phyloP scores from a whole-genome alignment of 1,140 invertebrate genomes.

The Eupeodes corollae region DNA sequence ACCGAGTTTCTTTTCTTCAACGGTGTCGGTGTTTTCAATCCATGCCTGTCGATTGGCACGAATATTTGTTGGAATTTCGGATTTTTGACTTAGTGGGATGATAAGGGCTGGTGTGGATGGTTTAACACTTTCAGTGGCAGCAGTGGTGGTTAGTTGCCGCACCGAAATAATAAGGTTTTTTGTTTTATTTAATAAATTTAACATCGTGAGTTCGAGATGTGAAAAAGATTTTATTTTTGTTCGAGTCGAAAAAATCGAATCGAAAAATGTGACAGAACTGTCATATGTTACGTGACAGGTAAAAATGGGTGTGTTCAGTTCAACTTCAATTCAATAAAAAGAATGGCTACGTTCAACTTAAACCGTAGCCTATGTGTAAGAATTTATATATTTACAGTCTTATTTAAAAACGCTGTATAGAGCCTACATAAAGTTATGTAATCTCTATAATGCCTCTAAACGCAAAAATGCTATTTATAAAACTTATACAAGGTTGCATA shows the following conservation, averaged over 20 bases:
- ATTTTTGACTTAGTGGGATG: constrained; percentile 17
- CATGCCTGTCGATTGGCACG: constrained; percentile 59
- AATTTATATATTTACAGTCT: too few relatives aligned
- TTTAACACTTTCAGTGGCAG: too few relatives aligned
- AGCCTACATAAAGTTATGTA: too few relatives aligned
- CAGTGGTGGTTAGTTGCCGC: not conserved
- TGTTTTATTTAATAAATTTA: constrained; percentile 29
- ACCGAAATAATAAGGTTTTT: constrained; percentile 8
- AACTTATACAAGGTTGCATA: too few relatives aligned
- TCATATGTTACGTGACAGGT: not conserved
- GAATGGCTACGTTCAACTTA: too few relatives aligned
- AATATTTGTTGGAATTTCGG: constrained; percentile 16
- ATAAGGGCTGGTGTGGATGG: constrained; percentile 9
- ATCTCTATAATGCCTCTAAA: too few relatives aligned
- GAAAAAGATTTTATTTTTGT: not conserved
- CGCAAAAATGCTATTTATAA: too few relatives aligned
- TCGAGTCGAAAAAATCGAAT: too few relatives aligned
- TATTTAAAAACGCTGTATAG: too few relatives aligned
- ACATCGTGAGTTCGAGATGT: constrained; percentile 19
- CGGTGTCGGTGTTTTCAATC: constrained; percentile 78
- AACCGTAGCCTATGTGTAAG: too few relatives aligned
- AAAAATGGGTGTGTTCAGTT: not conserved
- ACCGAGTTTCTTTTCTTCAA: constrained; percentile 69
- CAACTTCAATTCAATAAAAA: not conserved
- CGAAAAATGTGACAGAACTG: not conserved